Conservation (phyloP, 2,113 vertebrate species). For the Grammomys surdaster region DNA sequence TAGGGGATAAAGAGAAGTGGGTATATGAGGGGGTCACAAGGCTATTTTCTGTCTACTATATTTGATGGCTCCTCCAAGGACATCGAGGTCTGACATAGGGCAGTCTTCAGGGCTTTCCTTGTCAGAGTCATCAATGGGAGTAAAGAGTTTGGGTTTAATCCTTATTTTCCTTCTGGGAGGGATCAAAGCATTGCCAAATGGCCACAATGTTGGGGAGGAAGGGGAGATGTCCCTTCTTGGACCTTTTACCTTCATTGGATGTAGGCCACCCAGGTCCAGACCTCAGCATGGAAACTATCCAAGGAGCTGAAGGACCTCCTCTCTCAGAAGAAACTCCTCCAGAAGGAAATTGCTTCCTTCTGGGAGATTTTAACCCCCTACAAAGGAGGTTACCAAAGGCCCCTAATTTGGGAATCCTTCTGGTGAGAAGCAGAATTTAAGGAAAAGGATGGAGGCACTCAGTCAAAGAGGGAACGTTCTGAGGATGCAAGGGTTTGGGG, state of each 20-base stretch:
- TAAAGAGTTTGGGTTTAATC: not conserved
- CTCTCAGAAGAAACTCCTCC: too few relatives aligned
- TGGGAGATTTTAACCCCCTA: not conserved
- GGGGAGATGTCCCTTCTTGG: not conserved
- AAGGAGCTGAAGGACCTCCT: not conserved
- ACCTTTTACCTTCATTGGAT: not conserved
- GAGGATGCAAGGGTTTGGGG: too few relatives aligned
- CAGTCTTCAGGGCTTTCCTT: not conserved
- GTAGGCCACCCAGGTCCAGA: not conserved
- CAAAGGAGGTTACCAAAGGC: not conserved
- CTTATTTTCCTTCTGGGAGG: not conserved
- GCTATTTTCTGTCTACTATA: not conserved
- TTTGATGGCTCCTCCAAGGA: not conserved
- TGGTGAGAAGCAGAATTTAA: not conserved
- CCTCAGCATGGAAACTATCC: not conserved
- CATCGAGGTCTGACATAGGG: not conserved
- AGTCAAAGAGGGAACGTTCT: too few relatives aligned
- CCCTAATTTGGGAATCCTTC: not conserved
- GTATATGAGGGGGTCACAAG: not conserved
- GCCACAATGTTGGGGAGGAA: not conserved
- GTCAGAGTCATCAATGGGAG: not conserved
- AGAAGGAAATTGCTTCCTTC: not conserved
- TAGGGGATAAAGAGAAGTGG: too few relatives aligned
- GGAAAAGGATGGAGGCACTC: not conserved
- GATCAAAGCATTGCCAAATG: not conserved